Evolutionary conservation across 2,113 vertebrate species (phyloP), one percentile per base, ranked within the genome.

Genomic region (Erythrocercus mccallii): DNA sequence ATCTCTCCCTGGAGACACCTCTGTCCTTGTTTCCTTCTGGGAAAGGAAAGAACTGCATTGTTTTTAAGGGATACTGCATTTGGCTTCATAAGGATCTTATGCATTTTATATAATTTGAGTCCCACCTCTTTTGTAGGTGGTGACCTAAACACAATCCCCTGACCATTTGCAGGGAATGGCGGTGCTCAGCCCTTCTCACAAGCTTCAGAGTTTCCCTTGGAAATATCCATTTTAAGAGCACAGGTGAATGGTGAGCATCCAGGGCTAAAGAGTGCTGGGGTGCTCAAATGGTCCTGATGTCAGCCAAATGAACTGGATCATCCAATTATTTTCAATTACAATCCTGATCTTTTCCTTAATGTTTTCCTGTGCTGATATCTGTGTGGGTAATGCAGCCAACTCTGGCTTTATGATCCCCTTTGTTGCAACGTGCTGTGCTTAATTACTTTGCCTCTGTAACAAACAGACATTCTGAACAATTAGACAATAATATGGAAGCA

Each of bases 281-380:
- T 73, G 79, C 19, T 12, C 74, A 92, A 51, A 92, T 68, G 9
- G 2, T 77, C 97, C 96, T 96, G 97, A 97, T 92, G 96, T 95
- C 96, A 96, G 97, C 97, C 97, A 98, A 98, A 96, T 53, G 91
- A 98, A 96, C 97, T 97, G 98, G 98, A 97, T 98, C 97, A 98
- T 98, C 98, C 97, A 98, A 98, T 99, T 99, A 98, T 98, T 98
- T 98, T 95, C 97, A 98, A 98, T 98, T 98, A 98, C 98, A 98
- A 98, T 98, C 97, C 97, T 10, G n/a, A 98, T 98, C 96, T 97
- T 98, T 97, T 92, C 97, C 98, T 97, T 98, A 98, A 98, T 97
- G 97, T 97, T 98, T 98, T 97, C 96, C 90, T 98, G 12, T 96
- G 97, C 97, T 97, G 97, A 98, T 98, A 97, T 98, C 96, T 92